Percentiles rank a stretch among this genome's conserved stretches.
Evolutionary conservation across 2,888 invertebrate genomes (phyloP).

Genomic region (Noctuana brunneofusca): DNA sequence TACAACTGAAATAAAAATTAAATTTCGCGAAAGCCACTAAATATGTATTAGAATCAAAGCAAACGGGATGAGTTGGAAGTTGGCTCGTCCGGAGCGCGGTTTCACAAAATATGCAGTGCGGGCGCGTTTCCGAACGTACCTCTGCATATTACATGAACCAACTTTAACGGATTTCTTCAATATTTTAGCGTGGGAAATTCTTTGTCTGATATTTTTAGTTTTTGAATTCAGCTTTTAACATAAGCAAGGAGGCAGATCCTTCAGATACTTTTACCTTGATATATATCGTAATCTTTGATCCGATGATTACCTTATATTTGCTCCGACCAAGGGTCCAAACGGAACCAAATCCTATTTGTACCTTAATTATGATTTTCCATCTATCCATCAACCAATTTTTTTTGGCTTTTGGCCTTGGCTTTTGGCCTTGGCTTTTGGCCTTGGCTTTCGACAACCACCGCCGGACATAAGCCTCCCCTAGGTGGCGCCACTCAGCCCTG

Average conservation of each 20-base stretch:
- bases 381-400: too few relatives aligned
- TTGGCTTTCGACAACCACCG: too few relatives aligned
- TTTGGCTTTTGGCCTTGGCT: too few relatives aligned
- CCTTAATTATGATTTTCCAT: too few relatives aligned
- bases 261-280: neutral
- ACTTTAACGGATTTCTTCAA: constrained; percentile 74
- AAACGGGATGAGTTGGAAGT: constrained; percentile 51
- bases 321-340: too few relatives aligned
- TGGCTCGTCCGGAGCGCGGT: constrained; percentile 53
- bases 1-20: constrained; percentile 31
- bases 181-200: constrained; percentile 69
- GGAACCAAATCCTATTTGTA: too few relatives aligned
- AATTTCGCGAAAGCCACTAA: constrained; percentile 41
- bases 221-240: constrained; percentile 5
- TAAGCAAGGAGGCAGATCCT: neutral
- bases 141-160: constrained; percentile 77
- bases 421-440: too few relatives aligned
- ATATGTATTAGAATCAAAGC: constrained; percentile 48
- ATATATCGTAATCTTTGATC: too few relatives aligned
- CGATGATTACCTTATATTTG: too few relatives aligned
- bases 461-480: too few relatives aligned
- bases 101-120: constrained; percentile 67
- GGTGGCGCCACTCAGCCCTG: too few relatives aligned
- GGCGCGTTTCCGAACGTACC: constrained; percentile 51
- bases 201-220: constrained; percentile 37